Base-by-base conservation (phyloP, 2,113 vertebrate genomes). In the Anthoscopus minutus region DNA sequence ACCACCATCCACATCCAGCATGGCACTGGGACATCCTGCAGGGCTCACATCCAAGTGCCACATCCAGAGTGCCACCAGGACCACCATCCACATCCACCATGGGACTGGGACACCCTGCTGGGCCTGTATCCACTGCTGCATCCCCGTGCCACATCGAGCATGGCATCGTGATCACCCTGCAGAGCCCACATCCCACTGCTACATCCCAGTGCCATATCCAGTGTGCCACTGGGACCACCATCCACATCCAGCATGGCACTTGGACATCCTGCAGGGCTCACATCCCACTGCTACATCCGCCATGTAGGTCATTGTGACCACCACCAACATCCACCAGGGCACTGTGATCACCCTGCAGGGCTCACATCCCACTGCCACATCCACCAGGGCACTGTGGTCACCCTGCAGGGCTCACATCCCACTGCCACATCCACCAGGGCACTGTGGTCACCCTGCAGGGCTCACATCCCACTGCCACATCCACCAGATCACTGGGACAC, bases 401-500 rank as follows among this genome's bases (percentile, higher is more conserved):
- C 60, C 61, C 38, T 44, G 14, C 15, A 38, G 37, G 25, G 37
- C 11, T 18, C 15, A 10, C 28, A 48, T n/a, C 47, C 51, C 51
- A 53, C 28, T 31, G 51, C 28, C 22, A 11, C 33, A 35, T 9
- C 33, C 64, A 20, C 23, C 64, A 13, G 2, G 8, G 3, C 42
- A 9, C 22, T 64, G 42, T n/a, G 5, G 42, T 12, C 42, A 65
- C 15, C 31, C 64, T 44, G 20, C 17, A 44, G 40, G 33, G 44
- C 13, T 18, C 38, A 7, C 8, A 28, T 3, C 22, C 44, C 64
- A 66, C 33, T 48, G 45, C 10, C 6, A 3, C 19, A 37, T 3
- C n/a, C 56, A 31, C n/a, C n/a, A 5, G 1, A 4, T 3, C n/a
- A 14, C 33, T 10, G 1, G 10, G 30, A 13, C 23, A 51, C 30